Percentiles rank a stretch among this genome's conserved stretches.
Evolutionary conservation across 2,888 invertebrate species (phyloP).

Genomic region (Iselma pallidipennis): DNA sequence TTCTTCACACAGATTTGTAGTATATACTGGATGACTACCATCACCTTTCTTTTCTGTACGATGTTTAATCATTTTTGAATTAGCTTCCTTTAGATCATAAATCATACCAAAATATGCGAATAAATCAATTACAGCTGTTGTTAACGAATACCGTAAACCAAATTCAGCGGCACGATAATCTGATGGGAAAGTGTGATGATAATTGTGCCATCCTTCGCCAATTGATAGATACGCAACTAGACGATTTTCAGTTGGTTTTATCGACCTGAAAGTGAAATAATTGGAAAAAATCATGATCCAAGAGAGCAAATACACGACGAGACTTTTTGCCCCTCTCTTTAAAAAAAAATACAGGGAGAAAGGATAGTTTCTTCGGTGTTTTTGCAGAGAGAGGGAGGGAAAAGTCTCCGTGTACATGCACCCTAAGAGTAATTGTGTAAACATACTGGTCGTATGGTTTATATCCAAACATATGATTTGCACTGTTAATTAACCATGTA

Average conservation of each 20-base stretch:
- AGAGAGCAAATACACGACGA: too few relatives aligned
- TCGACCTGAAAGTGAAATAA: conserved; percentile 54
- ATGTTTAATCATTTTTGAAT: conserved; percentile 57
- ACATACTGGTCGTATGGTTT: conserved; percentile 76
- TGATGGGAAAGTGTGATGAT: conserved; percentile 76
- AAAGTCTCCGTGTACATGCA: too few relatives aligned
- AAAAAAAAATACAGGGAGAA: too few relatives aligned
- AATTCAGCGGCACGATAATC: conserved; percentile 65
- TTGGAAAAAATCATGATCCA: background rate
- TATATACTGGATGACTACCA: conserved; percentile 52
- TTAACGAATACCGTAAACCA: conserved; percentile 62
- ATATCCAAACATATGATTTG: conserved; percentile 78
- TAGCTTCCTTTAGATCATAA: conserved; percentile 64
- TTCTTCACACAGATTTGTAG: background rate
- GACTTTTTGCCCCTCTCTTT: too few relatives aligned
- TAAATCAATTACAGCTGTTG: conserved; percentile 66
- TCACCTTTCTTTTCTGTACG: conserved; percentile 68
- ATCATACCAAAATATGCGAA: conserved; percentile 64
- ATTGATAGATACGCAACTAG: conserved; percentile 64
- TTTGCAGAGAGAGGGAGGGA: too few relatives aligned
- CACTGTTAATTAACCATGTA: conserved; percentile 83
- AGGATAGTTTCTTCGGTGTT: too few relatives aligned
- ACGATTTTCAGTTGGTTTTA: conserved; percentile 67
- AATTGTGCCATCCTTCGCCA: conserved; percentile 78
- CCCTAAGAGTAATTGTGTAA: too few relatives aligned